A percentile compares a stretch with the other conserved stretches of the same genome.
Evolutionary conservation across 2,888 invertebrate genomes (phyloP).

Genomic region (Hydropsyche betteni): DNA sequence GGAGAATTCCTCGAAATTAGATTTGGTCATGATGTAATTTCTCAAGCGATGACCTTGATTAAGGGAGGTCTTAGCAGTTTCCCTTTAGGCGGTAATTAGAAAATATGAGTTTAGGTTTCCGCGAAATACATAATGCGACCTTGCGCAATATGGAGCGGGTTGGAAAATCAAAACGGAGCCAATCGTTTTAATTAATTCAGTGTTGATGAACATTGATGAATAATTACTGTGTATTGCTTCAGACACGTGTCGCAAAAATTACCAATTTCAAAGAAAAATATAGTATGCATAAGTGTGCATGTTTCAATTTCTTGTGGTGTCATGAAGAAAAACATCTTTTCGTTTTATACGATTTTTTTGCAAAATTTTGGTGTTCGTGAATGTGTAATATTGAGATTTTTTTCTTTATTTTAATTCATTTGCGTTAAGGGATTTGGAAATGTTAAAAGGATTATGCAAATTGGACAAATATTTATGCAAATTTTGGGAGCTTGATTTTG

Average conservation of each 20-base stretch:
- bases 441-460: conserved; percentile 30
- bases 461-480: conserved; percentile 37
- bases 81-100: neutral
- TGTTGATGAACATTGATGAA: conserved; percentile 1
- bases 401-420: conserved; percentile 22
- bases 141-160: neutral
- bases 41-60: neutral
- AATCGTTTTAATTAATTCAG: conserved; percentile 11
- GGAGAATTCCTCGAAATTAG: too few species aligned
- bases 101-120: conserved; percentile 1
- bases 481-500: conserved; percentile 30
- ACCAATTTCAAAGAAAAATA: too few species aligned
- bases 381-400: too few species aligned
- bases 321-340: too few species aligned
- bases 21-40: too few species aligned
- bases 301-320: too few species aligned
- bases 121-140: neutral
- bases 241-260: neutral
- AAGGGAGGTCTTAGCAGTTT: conserved; percentile 2
- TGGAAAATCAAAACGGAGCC: conserved; percentile 1
- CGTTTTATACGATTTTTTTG: too few species aligned
- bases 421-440: conserved; percentile 8
- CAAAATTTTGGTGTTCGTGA: too few species aligned
- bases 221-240: neutral
- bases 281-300: too few species aligned